phyloP scores from a whole-genome alignment of 2,113 vertebrate genomes.

The Ivindomyrus marchei region DNA sequence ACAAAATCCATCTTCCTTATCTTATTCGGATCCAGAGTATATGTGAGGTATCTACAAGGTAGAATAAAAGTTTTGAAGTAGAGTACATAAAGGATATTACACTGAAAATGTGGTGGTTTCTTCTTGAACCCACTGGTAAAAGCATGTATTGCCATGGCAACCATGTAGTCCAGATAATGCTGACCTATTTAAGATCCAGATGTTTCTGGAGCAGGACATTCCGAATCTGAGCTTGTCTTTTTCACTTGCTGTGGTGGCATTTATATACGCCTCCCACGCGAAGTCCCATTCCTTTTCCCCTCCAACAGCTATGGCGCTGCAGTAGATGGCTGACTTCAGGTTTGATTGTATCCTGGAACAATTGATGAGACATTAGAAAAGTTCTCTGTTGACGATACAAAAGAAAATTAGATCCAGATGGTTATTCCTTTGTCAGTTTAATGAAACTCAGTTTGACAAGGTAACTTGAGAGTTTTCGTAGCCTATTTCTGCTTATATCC shows the following conservation, averaged over 20 bases:
- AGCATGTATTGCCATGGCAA: background rate
- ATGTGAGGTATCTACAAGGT: conserved; percentile 73
- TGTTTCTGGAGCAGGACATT: conserved; percentile 69
- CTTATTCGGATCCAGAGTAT: conserved; percentile 64
- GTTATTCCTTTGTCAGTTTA: background rate
- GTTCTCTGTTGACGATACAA: background rate
- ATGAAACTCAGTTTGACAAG: background rate
- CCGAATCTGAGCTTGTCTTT: conserved; percentile 67
- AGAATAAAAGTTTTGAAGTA: conserved; percentile 10
- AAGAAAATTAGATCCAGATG: background rate
- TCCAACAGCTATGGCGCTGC: conserved; percentile 69
- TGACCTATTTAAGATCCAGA: conserved; percentile 85
- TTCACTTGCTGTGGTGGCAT: conserved; percentile 54
- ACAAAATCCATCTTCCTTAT: conserved; percentile 73
- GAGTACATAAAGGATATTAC: background rate
- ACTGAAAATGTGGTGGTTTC: background rate
- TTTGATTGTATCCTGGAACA: conserved; percentile 69
- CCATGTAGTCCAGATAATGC: background rate
- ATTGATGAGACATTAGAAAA: background rate
- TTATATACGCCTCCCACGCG: conserved; percentile 60
- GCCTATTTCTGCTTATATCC: background rate
- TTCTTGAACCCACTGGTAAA: background rate
- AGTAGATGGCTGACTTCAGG: conserved; percentile 75
- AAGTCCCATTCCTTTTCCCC: conserved; percentile 73
- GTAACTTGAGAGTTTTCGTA: background rate